These are phyloP conservation scores for Galeopsomyia nigrocyanea DNA, from an alignment of 2,888 invertebrate genomes.

Conservation along the genomic window DNA sequence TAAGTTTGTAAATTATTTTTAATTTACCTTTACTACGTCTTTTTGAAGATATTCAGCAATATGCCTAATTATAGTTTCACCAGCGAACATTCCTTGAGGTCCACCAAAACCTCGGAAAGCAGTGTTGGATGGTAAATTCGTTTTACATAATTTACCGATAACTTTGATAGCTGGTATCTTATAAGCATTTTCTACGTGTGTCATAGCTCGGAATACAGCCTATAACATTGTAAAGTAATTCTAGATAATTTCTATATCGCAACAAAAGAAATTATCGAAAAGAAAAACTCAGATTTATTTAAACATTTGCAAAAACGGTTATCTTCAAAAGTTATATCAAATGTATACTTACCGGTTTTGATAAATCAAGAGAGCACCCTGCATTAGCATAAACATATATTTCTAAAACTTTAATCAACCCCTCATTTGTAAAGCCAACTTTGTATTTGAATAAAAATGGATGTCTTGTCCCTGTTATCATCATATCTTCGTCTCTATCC, in stretches of 20 bases:
- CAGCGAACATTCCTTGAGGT: slow-evolving; percentile 89
- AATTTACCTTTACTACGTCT: slow-evolving; percentile 74
- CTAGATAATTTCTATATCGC: not conserved
- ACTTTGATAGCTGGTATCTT: slow-evolving; percentile 80
- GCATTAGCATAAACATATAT: slow-evolving; percentile 83
- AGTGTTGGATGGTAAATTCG: slow-evolving; percentile 90
- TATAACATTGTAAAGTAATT: slow-evolving; percentile 60
- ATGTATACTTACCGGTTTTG: slow-evolving; percentile 75
- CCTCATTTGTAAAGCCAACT: slow-evolving; percentile 80
- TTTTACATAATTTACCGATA: slow-evolving; percentile 82
- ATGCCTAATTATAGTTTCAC: slow-evolving; percentile 81
- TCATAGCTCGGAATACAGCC: slow-evolving; percentile 85
- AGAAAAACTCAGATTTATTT: too few relatives aligned
- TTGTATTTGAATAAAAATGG: slow-evolving; percentile 89
- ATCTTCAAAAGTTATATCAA: too few relatives aligned
- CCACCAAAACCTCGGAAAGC: slow-evolving; percentile 92
- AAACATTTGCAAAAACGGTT: too few relatives aligned
- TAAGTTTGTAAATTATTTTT: not conserved
- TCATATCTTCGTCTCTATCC: slow-evolving; percentile 94
- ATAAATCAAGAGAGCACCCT: slow-evolving; percentile 86
- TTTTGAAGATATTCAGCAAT: slow-evolving; percentile 79
- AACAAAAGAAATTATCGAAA: too few relatives aligned
- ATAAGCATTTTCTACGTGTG: slow-evolving; percentile 86
- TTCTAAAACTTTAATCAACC: slow-evolving; percentile 80
- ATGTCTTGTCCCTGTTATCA: slow-evolving; percentile 87